phyloP scores from a whole-genome alignment of 2,113 vertebrate genomes.

The Ophiodon elongatus region DNA sequence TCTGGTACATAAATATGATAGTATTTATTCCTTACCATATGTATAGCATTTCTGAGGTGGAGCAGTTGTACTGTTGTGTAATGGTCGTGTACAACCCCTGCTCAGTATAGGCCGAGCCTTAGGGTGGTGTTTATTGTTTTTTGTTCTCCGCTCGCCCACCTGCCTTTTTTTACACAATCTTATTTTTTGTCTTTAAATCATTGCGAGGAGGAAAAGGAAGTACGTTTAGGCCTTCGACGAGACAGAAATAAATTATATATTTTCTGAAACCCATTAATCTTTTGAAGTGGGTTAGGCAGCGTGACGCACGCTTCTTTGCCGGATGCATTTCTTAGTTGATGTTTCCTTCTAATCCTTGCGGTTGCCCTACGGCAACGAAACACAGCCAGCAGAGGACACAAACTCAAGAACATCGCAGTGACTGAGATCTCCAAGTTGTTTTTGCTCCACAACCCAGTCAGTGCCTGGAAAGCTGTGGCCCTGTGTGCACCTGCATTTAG shows the following conservation, averaged over 20 bases:
- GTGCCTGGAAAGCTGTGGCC: not conserved
- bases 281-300: conserved; percentile 29
- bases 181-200: conserved; percentile 16
- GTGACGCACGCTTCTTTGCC: not conserved
- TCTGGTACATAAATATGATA: not conserved
- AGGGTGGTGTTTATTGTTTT: not conserved
- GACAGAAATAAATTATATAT: not conserved
- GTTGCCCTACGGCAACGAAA: not conserved
- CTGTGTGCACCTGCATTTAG: not conserved
- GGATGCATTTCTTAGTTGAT: conserved; percentile 1
- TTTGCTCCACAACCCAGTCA: conserved; percentile 6
- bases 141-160: conserved; percentile 4
- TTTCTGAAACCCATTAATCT: conserved; percentile 18
- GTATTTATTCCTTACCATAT: conserved; percentile 8
- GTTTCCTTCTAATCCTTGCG: not conserved
- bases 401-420: conserved; percentile 11
- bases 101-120: not conserved
- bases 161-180: not conserved
- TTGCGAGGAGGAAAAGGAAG: not conserved
- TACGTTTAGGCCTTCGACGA: not conserved
- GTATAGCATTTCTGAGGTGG: conserved; percentile 3
- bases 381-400: not conserved
- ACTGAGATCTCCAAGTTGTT: not conserved
- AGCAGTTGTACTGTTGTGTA: not conserved
- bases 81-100: not conserved